Evolutionary conservation across 2,113 vertebrate species (phyloP), one percentile per base, ranked within the genome.

Genomic region (Leptodactylus fuscus): DNA sequence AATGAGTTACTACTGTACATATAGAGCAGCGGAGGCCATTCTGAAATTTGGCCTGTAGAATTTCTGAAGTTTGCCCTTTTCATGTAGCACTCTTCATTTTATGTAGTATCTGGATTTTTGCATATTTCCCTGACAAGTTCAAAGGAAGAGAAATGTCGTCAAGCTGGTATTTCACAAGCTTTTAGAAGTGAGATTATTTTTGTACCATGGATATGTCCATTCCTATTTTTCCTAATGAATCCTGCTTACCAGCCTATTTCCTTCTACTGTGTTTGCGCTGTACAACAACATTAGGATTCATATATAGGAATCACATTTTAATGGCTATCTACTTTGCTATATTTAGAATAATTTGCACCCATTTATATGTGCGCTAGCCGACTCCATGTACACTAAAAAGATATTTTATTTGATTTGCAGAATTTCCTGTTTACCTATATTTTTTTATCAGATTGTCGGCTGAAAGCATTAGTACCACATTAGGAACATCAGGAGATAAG

Each of bases 401-500:
- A 27, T 32, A 58, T 60, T 83, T 83, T 74, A 83, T 83, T 83
- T 82, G 32, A 82, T 83, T 44, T 75, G 44, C 27, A 48, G 48
- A 46, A 83, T 62, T 83, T 75, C 69, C 70, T 75, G 53, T 83
- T 83, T 83, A 71, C 81, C 38, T 83, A 60, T 55, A 75, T 53
- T 51, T 80, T 44, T 80, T 75, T 60, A 62, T 75, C 81, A 73
- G 49, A 58, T 60, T 75, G 70, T 60, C 16, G 8, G 51, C 81
- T 83, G 74, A 75, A 75, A 60, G 81, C 81, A 83, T 83, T 83
- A 75, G 70, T 83, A 44, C 74, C 81, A 75, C 81, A 62, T 83
- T 83, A 75, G 69, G 18, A 46, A 60, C 81, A 83, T 83, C 29
- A 73, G 32, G 16, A 75, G 81, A 83, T 83, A 75, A 83, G 70